phyloP scores from a whole-genome alignment of 2,797 vertebrate genomes.

The Choloepus didactylus region DNA sequence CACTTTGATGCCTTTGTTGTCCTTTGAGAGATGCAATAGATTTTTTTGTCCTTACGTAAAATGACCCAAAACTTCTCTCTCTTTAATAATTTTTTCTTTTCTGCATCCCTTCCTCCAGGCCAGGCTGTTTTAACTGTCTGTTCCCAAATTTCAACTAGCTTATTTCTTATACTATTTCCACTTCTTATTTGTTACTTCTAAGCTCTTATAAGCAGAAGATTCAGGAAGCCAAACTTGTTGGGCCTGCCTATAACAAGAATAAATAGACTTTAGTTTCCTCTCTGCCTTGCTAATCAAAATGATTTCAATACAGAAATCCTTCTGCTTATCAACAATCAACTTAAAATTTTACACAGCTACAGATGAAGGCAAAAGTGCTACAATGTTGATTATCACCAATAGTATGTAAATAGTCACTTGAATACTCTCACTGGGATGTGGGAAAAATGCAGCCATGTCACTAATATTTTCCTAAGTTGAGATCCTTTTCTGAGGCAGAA shows the following conservation, averaged over 20 bases:
- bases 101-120: not conserved
- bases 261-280: not conserved
- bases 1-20: not conserved
- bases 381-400: not conserved
- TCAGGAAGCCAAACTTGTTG: constrained; percentile 4
- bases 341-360: not conserved
- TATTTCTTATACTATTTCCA: constrained; percentile 19
- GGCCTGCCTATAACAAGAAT: not conserved
- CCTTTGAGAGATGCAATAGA: not conserved
- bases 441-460: not conserved
- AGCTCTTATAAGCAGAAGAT: not conserved
- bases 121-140: not conserved
- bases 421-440: not conserved
- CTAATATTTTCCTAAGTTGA: not conserved
- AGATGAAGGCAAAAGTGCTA: not conserved
- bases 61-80: not conserved
- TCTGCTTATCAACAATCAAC: not conserved
- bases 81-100: not conserved
- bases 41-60: constrained; percentile 28
- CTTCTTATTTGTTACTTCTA: constrained; percentile 1
- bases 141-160: constrained; percentile 30
- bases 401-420: not conserved
- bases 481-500: not conserved
- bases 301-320: not conserved
- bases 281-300: not conserved